Evolutionary conservation across 2,113 vertebrate genomes (phyloP).

Genomic region (Tupaia chinensis): DNA sequence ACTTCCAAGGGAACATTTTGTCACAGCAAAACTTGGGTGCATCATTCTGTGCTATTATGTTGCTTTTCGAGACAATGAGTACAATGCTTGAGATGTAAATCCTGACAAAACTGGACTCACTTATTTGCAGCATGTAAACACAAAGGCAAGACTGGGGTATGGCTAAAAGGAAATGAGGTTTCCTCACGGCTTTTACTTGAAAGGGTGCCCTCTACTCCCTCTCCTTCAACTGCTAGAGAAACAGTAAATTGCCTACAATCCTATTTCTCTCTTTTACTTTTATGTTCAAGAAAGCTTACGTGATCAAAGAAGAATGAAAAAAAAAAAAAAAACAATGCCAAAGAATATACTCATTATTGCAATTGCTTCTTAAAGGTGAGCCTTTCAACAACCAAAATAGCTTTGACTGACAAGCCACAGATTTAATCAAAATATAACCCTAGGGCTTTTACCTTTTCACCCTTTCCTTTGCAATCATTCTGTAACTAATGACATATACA

Average conservation of each 20-base stretch:
- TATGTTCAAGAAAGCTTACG: neutral
- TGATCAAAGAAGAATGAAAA: constrained; percentile 11
- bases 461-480: neutral
- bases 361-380: neutral
- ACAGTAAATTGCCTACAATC: constrained; percentile 48
- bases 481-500: neutral
- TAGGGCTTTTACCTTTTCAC: neutral
- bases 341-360: neutral
- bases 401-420: neutral
- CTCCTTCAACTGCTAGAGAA: neutral
- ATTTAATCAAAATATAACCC: neutral
- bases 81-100: constrained; percentile 60
- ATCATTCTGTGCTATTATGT: neutral
- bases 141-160: constrained; percentile 27
- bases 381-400: neutral
- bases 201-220: neutral
- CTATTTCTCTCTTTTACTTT: neutral
- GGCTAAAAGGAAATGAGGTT: constrained; percentile 44
- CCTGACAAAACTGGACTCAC: constrained; percentile 36
- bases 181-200: constrained; percentile 1
- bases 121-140: constrained; percentile 51
- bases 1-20: constrained; percentile 55
- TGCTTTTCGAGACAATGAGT: neutral
- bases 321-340: neutral
- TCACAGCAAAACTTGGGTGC: neutral